Percentiles rank a stretch among this genome's conserved stretches.
Conservation (phyloP, 2,113 vertebrate genomes). For the Triplophysa siluroides region DNA sequence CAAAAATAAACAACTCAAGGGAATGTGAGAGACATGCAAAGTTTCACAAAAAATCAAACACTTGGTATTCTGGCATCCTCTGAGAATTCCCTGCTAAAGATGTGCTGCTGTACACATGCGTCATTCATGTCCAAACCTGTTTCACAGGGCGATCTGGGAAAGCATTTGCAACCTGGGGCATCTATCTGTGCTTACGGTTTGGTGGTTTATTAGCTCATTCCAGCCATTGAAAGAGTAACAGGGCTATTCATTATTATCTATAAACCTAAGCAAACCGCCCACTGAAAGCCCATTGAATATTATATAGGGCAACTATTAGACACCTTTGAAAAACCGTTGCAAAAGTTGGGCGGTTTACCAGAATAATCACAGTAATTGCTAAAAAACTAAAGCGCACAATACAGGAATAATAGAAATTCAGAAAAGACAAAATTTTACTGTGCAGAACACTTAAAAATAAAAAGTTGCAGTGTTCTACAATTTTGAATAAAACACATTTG, state of each 20-base stretch:
- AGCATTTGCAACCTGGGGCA: conserved; percentile 35
- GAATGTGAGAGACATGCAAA: neutral
- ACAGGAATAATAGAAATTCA: neutral
- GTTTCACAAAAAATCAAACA: conserved; percentile 2
- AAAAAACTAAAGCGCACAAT: neutral
- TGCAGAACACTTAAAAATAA: no score
- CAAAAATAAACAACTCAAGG: neutral
- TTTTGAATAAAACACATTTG: no score
- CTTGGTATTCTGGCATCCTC: neutral
- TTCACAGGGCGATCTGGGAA: conserved; percentile 31
- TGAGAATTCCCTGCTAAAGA: conserved; percentile 12
- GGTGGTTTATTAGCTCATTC: conserved; percentile 18
- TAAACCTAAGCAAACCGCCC: neutral
- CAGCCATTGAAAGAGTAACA: conserved; percentile 1
- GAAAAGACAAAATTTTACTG: no score
- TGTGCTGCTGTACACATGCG: conserved; percentile 12
- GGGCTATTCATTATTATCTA: neutral
- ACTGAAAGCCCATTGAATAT: neutral
- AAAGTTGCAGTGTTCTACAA: no score
- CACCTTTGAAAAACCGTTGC: neutral
- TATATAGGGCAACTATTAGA: neutral
- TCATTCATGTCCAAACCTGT: conserved; percentile 50
- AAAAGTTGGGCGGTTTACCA: neutral
- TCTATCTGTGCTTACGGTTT: neutral
- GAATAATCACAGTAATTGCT: neutral